Base-by-base conservation (phyloP, 2,797 vertebrate species). In the Synanceia verrucosa region DNA sequence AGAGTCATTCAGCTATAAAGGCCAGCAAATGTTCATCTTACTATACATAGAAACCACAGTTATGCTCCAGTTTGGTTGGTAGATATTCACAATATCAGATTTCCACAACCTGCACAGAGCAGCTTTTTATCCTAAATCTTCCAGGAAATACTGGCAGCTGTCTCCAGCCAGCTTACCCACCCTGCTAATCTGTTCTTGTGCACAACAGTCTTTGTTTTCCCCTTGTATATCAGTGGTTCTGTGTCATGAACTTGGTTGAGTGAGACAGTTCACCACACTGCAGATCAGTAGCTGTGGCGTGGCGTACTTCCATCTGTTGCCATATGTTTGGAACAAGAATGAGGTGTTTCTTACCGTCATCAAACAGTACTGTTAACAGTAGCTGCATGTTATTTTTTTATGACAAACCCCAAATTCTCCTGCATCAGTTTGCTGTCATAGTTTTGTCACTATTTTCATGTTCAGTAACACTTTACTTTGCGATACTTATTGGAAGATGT, bases 1-100 rank as follows among this genome's bases (percentile, higher is more conserved):
- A 61, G 36, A 71, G 24, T 64, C 9, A 47, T 13, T 47, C 4
- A 43, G 7, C 7, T 48, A 24, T 21, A 24, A 19, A 18, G 2
- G 5, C 16, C 14, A 48, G 13, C 11, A 26, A 26, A 12, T 18
- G n/a, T n/a, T n/a, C n/a, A n/a, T n/a, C n/a, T n/a, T n/a, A n/a
- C n/a, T n/a, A n/a, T n/a, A n/a, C n/a, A n/a, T n/a, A n/a, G n/a
- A n/a, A n/a, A n/a, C n/a, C n/a, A n/a, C n/a, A n/a, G n/a, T 82
- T 68, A 79, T 81, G 37, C 47, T 53, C 66, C 66, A 60, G 18
- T 76, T 63, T 55, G 39, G n/a, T 43, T 61, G 58, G 18, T 43
- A 64, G 64, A 57, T 80, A 68, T 79, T 83, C 48, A 70, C 41
- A 84, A 79, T 52, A 65, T 19, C 44, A 85, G 70, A 84, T 86